A percentile compares a stretch with the other conserved stretches of the same genome.
phyloP scores from a whole-genome alignment of 2,888 invertebrate species.

The Gasteruption jaculator region DNA sequence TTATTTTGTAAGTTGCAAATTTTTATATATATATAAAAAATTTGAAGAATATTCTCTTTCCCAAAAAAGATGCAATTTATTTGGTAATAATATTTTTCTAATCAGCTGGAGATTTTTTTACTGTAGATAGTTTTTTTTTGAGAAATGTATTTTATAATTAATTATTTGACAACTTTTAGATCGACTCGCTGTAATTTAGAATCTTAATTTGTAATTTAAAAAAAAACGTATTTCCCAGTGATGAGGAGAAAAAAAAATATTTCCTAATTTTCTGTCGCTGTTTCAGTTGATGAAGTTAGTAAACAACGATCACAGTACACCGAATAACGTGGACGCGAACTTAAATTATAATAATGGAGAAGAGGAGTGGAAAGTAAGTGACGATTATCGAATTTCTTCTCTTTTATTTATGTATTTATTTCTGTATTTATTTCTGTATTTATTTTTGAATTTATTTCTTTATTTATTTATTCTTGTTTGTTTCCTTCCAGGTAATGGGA shows the following conservation, averaged over 20 bases:
- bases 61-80: too few species aligned
- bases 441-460: conserved; percentile 1
- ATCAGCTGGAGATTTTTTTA: background rate
- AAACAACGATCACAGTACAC: conserved; percentile 32
- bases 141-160: conserved; percentile 5
- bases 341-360: conserved; percentile 54
- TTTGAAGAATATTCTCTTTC: too few species aligned
- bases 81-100: too few species aligned
- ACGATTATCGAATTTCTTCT: background rate
- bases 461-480: conserved; percentile 2
- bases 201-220: too few species aligned
- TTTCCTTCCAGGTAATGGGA: conserved; percentile 66
- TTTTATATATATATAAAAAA: too few species aligned
- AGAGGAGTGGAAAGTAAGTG: conserved; percentile 66
- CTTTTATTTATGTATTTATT: background rate
- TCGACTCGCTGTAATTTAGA: too few species aligned
- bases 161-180: conserved; percentile 11
- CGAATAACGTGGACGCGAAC: conserved; percentile 32
- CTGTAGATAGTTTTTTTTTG: conserved; percentile 1
- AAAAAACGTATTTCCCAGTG: background rate
- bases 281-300: conserved; percentile 57
- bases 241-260: conserved; percentile 4
- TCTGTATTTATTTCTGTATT: background rate
- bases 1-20: too few species aligned
- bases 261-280: conserved; percentile 16